Evolutionary conservation across 2,113 vertebrate genomes (phyloP), one percentile per base, ranked within the genome.

Genomic region (Butastur rufipennis): DNA sequence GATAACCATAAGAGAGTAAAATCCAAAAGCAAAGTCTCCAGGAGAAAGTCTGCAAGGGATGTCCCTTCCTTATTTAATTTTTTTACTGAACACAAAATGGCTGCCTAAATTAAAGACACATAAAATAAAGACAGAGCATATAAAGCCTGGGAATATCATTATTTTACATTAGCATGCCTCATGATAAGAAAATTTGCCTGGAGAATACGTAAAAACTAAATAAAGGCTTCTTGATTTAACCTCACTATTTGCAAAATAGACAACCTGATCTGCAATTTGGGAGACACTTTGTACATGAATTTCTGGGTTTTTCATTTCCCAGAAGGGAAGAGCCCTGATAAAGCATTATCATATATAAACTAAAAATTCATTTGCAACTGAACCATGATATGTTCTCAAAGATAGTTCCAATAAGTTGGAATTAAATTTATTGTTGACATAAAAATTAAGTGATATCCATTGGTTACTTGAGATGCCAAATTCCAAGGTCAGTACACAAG

Each of bases 71-170:
- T 52, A 43, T 27, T 72, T 27, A 4, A 1, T 55, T 26, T 61
- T 85, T 36, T 42, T 11, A 17, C 68, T 48, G 40, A 84, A 29
- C 16, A 92, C 67, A 95, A 97, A 93, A 97, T 96, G 95, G 88
- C 92, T 96, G 92, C 92, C 68, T n/a, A 74, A 88, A 90, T 86
- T 62, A 40, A 9, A 92, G 82, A 81, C 38, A 53, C 12, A 5
- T 32, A 14, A 77, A 48, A 38, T 34, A 59, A 68, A 82, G 45
- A 27, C 8, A n/a, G 72, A 68, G 32, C 36, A 8, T 19, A 36
- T 9, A 47, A 71, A 71, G 29, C 12, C 32, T 63, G 32, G 20
- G 18, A 71, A 40, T 11, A 10, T 6, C 1, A 52, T 10, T 0
- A 50, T n/a, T 80, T 42, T 29, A 62, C 12, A 22, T 34, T 17